phyloP scores from a whole-genome alignment of 2,113 vertebrate genomes.

The Calidris pygmaea region DNA sequence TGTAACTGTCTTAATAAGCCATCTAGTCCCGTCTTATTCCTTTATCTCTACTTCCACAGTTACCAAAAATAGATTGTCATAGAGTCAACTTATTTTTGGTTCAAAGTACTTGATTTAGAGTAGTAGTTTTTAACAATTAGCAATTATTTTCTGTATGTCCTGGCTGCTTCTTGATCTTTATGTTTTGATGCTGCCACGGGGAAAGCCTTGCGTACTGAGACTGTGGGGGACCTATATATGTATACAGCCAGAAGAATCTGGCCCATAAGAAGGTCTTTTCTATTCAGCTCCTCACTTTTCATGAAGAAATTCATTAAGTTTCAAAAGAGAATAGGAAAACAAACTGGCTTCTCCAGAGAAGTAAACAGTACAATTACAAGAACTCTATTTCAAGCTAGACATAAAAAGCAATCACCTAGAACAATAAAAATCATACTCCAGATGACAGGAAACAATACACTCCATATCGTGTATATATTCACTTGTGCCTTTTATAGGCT shows the following conservation, averaged over 20 bases:
- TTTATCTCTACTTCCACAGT: not conserved
- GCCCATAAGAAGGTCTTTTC: conserved; percentile 4
- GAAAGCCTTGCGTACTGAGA: not conserved
- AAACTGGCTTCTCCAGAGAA: conserved; percentile 19
- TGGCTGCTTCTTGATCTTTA: not conserved
- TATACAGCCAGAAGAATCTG: not conserved
- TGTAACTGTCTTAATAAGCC: conserved; percentile 12
- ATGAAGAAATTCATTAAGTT: conserved; percentile 42
- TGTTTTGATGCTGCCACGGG: not conserved
- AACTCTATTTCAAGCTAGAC: conserved; percentile 44
- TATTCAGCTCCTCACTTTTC: conserved; percentile 23
- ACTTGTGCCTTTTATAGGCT: not conserved
- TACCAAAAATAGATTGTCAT: not conserved
- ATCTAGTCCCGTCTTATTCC: not conserved
- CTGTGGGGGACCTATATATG: not conserved
- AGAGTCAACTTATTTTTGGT: not conserved
- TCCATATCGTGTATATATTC: not conserved
- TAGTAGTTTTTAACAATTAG: not conserved
- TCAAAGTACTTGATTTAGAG: not conserved
- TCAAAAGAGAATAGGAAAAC: conserved; percentile 31
- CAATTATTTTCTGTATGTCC: not conserved
- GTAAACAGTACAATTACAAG: conserved; percentile 53
- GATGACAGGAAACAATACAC: conserved; percentile 36
- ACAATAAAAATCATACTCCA: conserved; percentile 57
- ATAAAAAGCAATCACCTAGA: conserved; percentile 69